These are phyloP conservation scores for Lochmaea capreae DNA, from an alignment of 2,888 invertebrate genomes.

Conservation along the genomic window DNA sequence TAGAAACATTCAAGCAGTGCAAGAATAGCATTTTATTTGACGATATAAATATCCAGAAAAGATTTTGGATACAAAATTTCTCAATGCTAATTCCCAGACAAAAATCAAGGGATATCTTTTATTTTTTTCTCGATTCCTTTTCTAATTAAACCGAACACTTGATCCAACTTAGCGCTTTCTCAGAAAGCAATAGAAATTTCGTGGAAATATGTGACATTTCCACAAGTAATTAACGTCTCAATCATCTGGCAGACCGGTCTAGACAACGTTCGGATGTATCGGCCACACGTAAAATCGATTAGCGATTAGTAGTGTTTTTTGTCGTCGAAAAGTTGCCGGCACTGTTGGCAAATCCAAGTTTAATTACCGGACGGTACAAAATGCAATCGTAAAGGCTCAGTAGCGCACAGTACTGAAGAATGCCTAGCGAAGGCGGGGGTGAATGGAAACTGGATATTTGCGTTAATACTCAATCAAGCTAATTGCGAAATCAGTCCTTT, in stretches of 20 bases:
- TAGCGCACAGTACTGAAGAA: neutral
- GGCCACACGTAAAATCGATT: constrained; percentile 44
- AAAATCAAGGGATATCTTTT: neutral
- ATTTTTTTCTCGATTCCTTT: constrained; percentile 14
- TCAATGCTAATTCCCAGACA: neutral
- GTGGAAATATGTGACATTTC: constrained; percentile 32
- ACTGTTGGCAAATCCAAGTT: constrained; percentile 47
- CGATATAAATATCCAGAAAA: neutral
- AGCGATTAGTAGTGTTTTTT: constrained; percentile 49
- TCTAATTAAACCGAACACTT: constrained; percentile 21
- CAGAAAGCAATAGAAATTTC: constrained; percentile 12
- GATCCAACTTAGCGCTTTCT: constrained; percentile 14
- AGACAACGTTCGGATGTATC: constrained; percentile 7
- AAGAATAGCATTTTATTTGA: neutral
- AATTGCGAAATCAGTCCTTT: too few relatives aligned
- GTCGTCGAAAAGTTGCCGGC: constrained; percentile 43
- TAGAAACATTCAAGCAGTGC: too few relatives aligned
- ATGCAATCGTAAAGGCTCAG: neutral
- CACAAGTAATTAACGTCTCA: constrained; percentile 31
- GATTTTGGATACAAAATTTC: neutral
- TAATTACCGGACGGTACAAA: constrained; percentile 44
- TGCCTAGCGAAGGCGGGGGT: too few relatives aligned
- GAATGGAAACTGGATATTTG: neutral
- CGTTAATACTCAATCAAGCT: neutral
- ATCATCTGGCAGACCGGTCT: constrained; percentile 17